Conservation (phyloP, 2,113 vertebrate genomes). For the Burhinus bistriatus region DNA sequence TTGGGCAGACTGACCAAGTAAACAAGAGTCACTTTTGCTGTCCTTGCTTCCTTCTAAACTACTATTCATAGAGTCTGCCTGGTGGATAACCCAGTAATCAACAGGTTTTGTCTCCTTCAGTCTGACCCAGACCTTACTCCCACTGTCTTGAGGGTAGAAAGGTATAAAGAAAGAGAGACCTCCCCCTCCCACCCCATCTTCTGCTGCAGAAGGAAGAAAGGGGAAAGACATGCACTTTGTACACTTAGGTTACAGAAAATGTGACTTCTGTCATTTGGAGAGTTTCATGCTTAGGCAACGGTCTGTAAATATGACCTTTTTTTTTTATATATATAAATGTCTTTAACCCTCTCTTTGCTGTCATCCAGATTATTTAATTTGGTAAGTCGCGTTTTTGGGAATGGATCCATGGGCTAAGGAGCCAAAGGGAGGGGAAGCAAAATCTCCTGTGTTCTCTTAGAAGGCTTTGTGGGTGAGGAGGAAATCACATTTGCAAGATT, state of each 20-base stretch:
- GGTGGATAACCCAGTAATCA: background rate
- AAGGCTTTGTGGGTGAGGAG: background rate
- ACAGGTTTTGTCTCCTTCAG: background rate
- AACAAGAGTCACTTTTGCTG: background rate
- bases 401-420: background rate
- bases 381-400: background rate
- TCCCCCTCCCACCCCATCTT: background rate
- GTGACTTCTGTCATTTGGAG: slow-evolving; percentile 38
- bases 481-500: background rate
- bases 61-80: background rate
- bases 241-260: slow-evolving; percentile 21
- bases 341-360: slow-evolving; percentile 43
- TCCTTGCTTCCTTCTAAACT: background rate
- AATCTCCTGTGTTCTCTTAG: background rate
- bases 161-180: background rate
- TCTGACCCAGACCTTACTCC: background rate
- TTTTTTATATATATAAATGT: slow-evolving; percentile 61
- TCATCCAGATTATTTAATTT: background rate
- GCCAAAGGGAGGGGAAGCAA: background rate
- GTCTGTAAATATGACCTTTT: slow-evolving; percentile 62
- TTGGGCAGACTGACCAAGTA: background rate
- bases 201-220: slow-evolving; percentile 28
- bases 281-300: slow-evolving; percentile 40
- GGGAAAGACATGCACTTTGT: slow-evolving; percentile 67
- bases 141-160: background rate